phyloP scores from a whole-genome alignment of 2,888 invertebrate species.

The Microctonus hyperodae region DNA sequence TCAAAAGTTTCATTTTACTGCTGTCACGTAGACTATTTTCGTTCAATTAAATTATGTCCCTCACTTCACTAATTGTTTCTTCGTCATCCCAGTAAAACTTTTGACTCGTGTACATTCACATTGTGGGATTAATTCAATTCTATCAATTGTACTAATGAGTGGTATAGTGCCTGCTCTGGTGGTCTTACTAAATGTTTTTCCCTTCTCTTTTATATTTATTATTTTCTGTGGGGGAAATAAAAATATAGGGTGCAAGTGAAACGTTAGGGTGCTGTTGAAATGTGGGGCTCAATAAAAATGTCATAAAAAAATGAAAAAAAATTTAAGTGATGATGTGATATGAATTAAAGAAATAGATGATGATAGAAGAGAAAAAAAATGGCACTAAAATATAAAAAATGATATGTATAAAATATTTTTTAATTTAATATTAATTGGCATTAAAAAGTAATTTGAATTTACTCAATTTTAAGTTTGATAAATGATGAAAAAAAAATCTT shows the following conservation, averaged over 20 bases:
- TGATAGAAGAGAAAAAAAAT: not conserved
- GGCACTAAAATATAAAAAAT: too few species aligned
- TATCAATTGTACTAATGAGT: slow-evolving; percentile 16
- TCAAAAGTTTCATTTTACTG: slow-evolving; percentile 5
- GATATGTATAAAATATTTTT: not conserved
- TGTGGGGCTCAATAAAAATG: not conserved
- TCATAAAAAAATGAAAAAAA: not conserved
- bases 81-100: slow-evolving; percentile 21
- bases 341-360: not conserved
- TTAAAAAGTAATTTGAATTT: not conserved
- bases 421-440: not conserved
- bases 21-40: not conserved
- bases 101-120: not conserved
- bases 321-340: not conserved
- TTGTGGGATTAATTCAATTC: slow-evolving; percentile 18
- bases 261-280: not conserved
- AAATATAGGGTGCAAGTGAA: not conserved
- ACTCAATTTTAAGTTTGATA: not conserved
- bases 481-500: not conserved
- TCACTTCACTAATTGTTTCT: slow-evolving; percentile 30
- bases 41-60: slow-evolving; percentile 15
- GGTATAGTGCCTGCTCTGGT: not conserved
- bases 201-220: not conserved
- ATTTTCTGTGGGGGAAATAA: not conserved
- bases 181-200: not conserved